Conservation (phyloP, 2,797 vertebrate species). For the Xenops minutus region DNA sequence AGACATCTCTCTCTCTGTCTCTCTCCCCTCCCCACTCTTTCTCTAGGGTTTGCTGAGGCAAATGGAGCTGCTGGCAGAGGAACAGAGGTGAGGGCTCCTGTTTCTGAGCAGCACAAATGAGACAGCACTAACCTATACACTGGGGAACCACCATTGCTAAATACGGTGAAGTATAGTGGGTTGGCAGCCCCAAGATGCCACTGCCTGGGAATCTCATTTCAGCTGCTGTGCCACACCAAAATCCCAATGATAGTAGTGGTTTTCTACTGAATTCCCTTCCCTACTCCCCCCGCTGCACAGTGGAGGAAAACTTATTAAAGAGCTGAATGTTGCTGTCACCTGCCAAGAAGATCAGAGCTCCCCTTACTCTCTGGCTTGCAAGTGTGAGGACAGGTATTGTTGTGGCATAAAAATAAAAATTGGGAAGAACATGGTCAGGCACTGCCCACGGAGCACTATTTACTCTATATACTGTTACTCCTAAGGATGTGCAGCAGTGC, state of each 20-base stretch:
- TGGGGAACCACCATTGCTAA: not conserved
- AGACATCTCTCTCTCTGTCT: not conserved
- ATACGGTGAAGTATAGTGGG: not conserved
- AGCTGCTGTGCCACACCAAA: not conserved
- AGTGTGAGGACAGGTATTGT: not conserved
- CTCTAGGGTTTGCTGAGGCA: not conserved
- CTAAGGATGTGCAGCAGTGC: not conserved
- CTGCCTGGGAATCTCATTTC: not conserved
- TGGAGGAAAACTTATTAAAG: not conserved
- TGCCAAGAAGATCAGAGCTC: not conserved
- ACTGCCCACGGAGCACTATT: not conserved
- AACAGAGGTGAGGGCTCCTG: conserved; percentile 7
- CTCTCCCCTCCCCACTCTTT: not conserved
- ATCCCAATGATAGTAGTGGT: not conserved
- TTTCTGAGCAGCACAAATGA: not conserved
- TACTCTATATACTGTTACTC: not conserved
- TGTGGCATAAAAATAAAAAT: not conserved
- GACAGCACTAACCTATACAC: not conserved
- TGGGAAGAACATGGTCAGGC: not conserved
- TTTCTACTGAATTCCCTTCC: not conserved
- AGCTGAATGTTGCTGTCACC: not conserved
- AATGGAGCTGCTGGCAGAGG: not conserved
- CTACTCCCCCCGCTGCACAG: not conserved
- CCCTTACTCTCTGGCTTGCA: not conserved
- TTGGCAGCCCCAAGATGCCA: not conserved